These are phyloP conservation scores for Clarias batrachus DNA, from an alignment of 2,113 vertebrate genomes.

Conservation along the genomic window DNA sequence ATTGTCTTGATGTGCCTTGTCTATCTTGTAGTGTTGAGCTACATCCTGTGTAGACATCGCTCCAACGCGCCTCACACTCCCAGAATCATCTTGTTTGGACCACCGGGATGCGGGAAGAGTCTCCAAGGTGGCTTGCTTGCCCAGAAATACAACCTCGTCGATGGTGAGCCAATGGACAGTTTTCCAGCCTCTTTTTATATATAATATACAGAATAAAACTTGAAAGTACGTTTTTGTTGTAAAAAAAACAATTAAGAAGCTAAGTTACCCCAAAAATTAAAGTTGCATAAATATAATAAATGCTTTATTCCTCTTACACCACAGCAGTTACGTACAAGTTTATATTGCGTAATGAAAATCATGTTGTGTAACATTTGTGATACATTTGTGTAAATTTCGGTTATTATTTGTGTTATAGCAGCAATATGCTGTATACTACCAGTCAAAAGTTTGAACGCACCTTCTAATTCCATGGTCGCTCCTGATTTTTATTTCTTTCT, in stretches of 20 bases:
- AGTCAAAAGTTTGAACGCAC: no score
- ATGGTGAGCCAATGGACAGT: constrained; percentile 72
- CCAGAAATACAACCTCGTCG: constrained; percentile 81
- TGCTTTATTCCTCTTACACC: not conserved
- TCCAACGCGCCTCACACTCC: constrained; percentile 80
- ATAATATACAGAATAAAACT: not conserved
- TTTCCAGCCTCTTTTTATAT: not conserved
- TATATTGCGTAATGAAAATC: not conserved
- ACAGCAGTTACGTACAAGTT: not conserved
- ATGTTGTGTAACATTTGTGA: not conserved
- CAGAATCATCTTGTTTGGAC: constrained; percentile 82
- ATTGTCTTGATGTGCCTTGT: constrained; percentile 29
- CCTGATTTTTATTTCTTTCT: no score
- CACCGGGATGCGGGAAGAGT: constrained; percentile 85
- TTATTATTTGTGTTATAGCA: not conserved
- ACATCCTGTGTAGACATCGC: constrained; percentile 67
- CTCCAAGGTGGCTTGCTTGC: constrained; percentile 83
- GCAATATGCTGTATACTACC: not conserved
- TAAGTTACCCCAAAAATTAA: no score
- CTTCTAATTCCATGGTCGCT: no score
- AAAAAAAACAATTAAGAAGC: not conserved
- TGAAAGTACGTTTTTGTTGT: not conserved
- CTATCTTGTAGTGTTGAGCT: constrained; percentile 73
- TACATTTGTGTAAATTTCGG: not conserved
- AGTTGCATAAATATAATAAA: not conserved